A percentile compares a stretch with the other conserved stretches of the same genome.
phyloP scores from a whole-genome alignment of 2,113 vertebrate genomes.

The Myotis lucifugus region DNA sequence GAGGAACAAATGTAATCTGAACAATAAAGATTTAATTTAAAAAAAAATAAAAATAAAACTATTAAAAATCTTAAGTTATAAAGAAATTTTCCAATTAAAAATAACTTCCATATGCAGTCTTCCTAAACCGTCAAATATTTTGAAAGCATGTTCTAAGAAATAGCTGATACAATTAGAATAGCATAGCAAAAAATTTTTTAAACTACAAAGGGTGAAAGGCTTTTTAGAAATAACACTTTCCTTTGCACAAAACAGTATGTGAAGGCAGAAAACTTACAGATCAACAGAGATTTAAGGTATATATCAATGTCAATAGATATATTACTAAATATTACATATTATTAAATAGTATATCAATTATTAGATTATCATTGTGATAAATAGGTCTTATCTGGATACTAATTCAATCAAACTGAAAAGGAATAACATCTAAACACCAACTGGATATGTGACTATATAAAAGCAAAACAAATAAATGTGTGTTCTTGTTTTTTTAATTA shows the following conservation, averaged over 20 bases:
- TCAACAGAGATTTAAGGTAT: not conserved
- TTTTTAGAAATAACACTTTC: conserved; percentile 32
- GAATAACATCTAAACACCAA: not conserved
- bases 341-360: not conserved
- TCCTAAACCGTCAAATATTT: not conserved
- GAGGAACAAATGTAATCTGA: too few species aligned
- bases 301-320: not conserved
- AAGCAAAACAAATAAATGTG: not conserved
- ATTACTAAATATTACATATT: not conserved
- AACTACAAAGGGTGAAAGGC: not conserved
- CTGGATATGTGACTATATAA: not conserved
- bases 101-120: not conserved
- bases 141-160: conserved; percentile 4
- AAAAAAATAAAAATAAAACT: too few species aligned
- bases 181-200: not conserved
- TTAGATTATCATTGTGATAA: not conserved
- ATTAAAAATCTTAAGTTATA: conserved; percentile 10
- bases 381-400: not conserved
- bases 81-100: not conserved
- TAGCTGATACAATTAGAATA: not conserved
- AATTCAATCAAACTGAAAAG: conserved; percentile 7
- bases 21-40: too few species aligned
- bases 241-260: not conserved
- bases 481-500: not conserved
- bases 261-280: not conserved